phyloP scores from a whole-genome alignment of 1,140 invertebrate species.

The Bombyx mandarina region DNA sequence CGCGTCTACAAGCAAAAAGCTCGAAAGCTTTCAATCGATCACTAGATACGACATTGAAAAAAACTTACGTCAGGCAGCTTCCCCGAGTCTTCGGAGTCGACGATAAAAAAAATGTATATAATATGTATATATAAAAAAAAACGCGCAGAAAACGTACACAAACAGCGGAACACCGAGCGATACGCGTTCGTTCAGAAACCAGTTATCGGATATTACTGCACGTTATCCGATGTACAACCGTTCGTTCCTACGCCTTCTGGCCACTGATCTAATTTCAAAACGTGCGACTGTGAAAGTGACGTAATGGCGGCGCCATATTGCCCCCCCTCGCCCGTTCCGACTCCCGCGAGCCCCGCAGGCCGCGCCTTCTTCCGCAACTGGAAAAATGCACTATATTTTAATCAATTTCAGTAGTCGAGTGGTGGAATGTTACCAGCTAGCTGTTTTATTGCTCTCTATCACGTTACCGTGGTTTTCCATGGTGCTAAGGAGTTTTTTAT shows the following conservation, averaged over 20 bases:
- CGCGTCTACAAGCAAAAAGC: conserved; percentile 17
- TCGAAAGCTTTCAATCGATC: conserved; percentile 23
- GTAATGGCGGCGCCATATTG: conserved; percentile 58
- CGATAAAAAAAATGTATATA: too few relatives aligned
- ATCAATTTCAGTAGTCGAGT: conserved; percentile 44
- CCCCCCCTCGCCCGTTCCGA: conserved; percentile 29
- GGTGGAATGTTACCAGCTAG: conserved; percentile 29
- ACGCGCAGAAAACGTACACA: conserved; percentile 1
- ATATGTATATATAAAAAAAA: too few relatives aligned
- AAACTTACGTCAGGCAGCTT: conserved; percentile 17
- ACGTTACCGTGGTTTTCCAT: conserved; percentile 16
- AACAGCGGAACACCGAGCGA: neutral
- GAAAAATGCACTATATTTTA: conserved; percentile 53
- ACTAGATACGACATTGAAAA: conserved; percentile 3
- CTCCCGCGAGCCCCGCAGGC: conserved; percentile 28
- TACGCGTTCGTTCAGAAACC: conserved; percentile 12
- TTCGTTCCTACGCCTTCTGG: conserved; percentile 26
- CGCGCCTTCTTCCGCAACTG: conserved; percentile 45
- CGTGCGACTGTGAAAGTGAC: conserved; percentile 57
- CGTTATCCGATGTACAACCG: conserved; percentile 10
- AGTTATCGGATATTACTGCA: conserved; percentile 5
- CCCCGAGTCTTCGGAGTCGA: neutral
- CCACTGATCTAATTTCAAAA: conserved; percentile 63
- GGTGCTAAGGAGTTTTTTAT: conserved; percentile 11
- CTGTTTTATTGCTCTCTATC: conserved; percentile 21